These are phyloP conservation scores for Pomacea maculata DNA, from an alignment of 1,140 invertebrate species.

Conservation along the genomic window DNA sequence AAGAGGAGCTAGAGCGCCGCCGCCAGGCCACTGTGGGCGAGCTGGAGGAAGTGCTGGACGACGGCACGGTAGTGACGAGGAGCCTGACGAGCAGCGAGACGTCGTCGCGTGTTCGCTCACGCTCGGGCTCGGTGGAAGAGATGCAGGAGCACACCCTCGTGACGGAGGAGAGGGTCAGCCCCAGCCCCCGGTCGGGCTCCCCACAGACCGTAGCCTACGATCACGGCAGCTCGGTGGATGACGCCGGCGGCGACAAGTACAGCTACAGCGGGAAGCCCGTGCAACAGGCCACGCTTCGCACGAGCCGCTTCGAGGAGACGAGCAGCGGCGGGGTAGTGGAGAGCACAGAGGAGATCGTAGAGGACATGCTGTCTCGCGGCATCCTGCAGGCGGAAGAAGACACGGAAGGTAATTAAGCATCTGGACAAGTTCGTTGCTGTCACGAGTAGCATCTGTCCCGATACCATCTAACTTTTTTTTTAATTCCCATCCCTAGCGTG, in stretches of 20 bases:
- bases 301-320: constrained; percentile 33
- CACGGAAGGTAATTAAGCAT: constrained; percentile 27
- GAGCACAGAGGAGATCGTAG: constrained; percentile 24
- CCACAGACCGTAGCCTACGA: constrained; percentile 24
- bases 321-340: constrained; percentile 30
- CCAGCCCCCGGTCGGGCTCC: constrained; percentile 30
- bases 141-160: constrained; percentile 15
- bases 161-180: constrained; percentile 33
- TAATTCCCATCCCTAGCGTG: too few relatives aligned
- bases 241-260: background rate
- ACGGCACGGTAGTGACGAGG: constrained; percentile 52
- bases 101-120: constrained; percentile 28
- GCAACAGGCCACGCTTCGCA: constrained; percentile 30
- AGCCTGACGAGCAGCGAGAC: constrained; percentile 41
- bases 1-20: constrained; percentile 23
- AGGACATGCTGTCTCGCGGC: constrained; percentile 30
- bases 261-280: constrained; percentile 28
- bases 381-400: constrained; percentile 14
- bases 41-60: constrained; percentile 47
- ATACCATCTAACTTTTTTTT: too few relatives aligned
- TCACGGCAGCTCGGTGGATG: background rate
- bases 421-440: too few relatives aligned
- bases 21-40: constrained; percentile 40
- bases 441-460: too few relatives aligned
- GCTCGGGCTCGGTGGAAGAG: constrained; percentile 42